These are phyloP conservation scores for Melanotaenia boesemani DNA, from an alignment of 2,797 vertebrate species.

Conservation along the genomic window DNA sequence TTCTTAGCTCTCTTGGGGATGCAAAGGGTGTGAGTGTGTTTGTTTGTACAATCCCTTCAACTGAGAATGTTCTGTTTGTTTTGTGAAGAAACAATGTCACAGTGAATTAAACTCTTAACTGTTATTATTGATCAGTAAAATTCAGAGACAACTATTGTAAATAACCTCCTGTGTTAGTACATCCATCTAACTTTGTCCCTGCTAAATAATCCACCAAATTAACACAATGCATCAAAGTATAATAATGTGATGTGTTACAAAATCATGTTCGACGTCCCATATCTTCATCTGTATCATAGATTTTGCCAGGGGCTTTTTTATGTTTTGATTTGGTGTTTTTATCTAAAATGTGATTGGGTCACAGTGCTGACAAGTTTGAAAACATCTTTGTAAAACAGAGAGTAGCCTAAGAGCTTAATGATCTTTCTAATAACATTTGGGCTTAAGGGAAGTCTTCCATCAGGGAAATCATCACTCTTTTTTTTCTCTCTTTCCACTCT, in stretches of 20 bases:
- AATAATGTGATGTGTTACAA: neutral
- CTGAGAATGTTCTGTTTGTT: neutral
- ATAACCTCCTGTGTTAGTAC: neutral
- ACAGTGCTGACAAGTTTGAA: neutral
- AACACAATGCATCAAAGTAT: neutral
- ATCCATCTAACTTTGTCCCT: neutral
- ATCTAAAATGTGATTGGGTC: neutral
- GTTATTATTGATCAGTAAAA: neutral
- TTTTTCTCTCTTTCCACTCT: constrained; percentile 40
- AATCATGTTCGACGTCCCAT: neutral
- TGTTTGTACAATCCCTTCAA: constrained; percentile 11
- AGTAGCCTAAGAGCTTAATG: constrained; percentile 58
- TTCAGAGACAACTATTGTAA: neutral
- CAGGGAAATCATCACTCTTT: constrained; percentile 65
- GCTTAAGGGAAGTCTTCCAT: constrained; percentile 77
- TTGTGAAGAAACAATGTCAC: neutral
- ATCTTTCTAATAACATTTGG: constrained; percentile 78
- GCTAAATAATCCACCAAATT: neutral
- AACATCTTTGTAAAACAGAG: neutral
- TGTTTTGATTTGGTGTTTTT: no score
- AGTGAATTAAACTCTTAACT: neutral
- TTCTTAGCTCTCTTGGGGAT: constrained; percentile 32
- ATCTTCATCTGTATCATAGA: neutral
- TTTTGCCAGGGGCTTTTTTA: neutral
- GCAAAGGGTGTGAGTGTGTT: constrained; percentile 35